phyloP scores from a whole-genome alignment of 2,113 vertebrate species.

The Sylvietta virens region DNA sequence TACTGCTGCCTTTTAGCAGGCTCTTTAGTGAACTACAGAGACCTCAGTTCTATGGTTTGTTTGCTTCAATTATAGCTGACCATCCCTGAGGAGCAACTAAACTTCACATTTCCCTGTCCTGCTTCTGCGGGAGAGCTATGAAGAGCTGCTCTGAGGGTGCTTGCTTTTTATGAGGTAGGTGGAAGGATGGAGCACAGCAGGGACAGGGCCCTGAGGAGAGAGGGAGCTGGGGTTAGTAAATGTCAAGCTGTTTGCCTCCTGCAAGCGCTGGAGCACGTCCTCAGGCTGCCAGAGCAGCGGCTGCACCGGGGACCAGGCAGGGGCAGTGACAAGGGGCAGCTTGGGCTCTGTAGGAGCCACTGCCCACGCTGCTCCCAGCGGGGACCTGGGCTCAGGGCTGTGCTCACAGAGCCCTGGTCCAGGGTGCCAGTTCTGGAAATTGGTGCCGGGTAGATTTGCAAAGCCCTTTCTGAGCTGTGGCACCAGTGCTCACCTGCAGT shows the following conservation, averaged over 20 bases:
- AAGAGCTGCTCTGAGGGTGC: not conserved
- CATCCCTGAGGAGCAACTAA: not conserved
- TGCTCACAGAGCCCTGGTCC: not conserved
- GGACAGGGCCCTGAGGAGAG: not conserved
- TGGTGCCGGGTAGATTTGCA: not conserved
- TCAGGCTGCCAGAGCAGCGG: not conserved
- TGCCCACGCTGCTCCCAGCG: rapidly evolving
- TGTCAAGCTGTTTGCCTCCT: slow-evolving; percentile 10
- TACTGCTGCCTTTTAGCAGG: not conserved
- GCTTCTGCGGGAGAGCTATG: not conserved
- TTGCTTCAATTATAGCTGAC: slow-evolving; percentile 18
- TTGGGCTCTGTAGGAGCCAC: not conserved
- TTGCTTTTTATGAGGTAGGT: not conserved
- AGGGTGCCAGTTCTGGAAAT: rapidly evolving
- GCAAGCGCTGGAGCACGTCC: rapidly evolving
- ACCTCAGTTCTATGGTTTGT: not conserved
- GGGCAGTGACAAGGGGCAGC: not conserved
- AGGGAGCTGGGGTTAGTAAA: not conserved
- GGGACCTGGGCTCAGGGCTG: not conserved
- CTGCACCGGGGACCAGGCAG: not conserved
- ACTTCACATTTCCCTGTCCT: not conserved
- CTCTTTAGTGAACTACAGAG: not conserved
- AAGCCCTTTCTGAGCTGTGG: not conserved
- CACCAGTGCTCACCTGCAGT: not conserved
- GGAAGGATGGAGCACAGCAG: not conserved